Conservation (phyloP, 2,888 invertebrate genomes). For the Chalcosyrphus nemorum region DNA sequence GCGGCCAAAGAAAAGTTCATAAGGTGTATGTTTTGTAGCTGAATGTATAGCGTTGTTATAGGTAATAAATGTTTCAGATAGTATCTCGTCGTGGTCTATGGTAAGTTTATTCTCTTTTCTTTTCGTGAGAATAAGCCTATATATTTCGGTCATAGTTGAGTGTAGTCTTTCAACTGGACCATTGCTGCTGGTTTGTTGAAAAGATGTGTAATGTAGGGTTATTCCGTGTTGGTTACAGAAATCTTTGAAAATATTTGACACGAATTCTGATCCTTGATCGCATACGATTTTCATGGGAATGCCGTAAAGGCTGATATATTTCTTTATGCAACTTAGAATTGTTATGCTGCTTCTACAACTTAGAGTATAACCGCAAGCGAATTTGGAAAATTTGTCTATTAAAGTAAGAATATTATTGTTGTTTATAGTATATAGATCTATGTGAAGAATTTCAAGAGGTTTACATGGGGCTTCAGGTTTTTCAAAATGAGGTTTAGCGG, state of each 20-base stretch:
- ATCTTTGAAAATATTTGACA: constrained; percentile 48
- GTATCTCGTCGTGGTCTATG: constrained; percentile 44
- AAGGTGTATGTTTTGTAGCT: too few relatives aligned
- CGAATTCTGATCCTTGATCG: constrained; percentile 34
- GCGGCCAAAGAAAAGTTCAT: too few relatives aligned
- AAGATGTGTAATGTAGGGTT: constrained; percentile 23
- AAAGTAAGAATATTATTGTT: not conserved
- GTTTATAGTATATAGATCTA: not conserved
- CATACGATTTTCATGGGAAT: constrained; percentile 33
- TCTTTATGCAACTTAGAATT: constrained; percentile 25
- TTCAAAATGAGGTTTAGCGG: not conserved
- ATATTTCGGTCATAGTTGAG: constrained; percentile 50
- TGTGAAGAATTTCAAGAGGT: constrained; percentile 17
- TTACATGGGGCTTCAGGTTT: not conserved
- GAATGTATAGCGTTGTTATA: constrained; percentile 48
- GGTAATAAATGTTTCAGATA: constrained; percentile 33
- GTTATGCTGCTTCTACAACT: constrained; percentile 22
- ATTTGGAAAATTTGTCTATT: not conserved
- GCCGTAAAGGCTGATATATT: constrained; percentile 47
- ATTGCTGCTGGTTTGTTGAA: constrained; percentile 43
- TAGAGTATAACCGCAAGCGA: constrained; percentile 1
- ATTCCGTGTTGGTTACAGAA: constrained; percentile 22
- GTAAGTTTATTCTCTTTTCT: constrained; percentile 11
- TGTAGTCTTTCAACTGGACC: constrained; percentile 42
- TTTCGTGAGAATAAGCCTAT: constrained; percentile 24